Base-by-base conservation (phyloP, 2,888 invertebrate species). In the Agrotis segetum region DNA sequence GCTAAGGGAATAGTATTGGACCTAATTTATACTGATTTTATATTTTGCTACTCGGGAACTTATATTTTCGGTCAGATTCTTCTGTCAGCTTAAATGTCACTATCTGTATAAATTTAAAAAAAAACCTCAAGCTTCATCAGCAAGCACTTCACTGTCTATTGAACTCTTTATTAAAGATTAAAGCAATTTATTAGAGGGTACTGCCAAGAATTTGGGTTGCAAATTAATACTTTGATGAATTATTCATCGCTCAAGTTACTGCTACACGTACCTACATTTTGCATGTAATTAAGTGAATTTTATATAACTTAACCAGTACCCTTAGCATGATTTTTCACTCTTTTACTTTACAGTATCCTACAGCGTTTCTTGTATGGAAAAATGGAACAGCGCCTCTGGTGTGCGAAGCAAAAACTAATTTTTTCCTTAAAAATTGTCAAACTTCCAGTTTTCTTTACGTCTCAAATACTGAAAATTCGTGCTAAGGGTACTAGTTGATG, bases 211-310 rank as follows among this genome's bases (percentile, higher is more conserved):
- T 84, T 85, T 84, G 84, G 71, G 63, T 84, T 84, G 84, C 84
- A 84, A 84, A 84, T 84, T 79, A 85, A 71, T 65, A 70, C 56
- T 64, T 44, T 59, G 65, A 71, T 84, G 79, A 84, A 85, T 84
- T 50, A 84, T 84, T 85, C 79, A 84, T 76, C 50, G 19, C 55
- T 73, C 72, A 67, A 76, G 72, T 77, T 76, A 69, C 74, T 58
- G 81, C 74, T 66, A 77, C 67, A 82, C 52, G 68, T 81, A 59
- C n/a, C n/a, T n/a, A n/a, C 74, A 83, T 84, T 40, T 82, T 79
- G 81, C 78, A 83, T 83, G 24, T 75, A 67, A 69, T 84, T 72
- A 77, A 58, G 53, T 2, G 34, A 74, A 17, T 71, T 75, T 69
- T 61, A 56, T 53, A 21, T 53, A 19, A 24, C 52, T 52, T 55